A percentile compares a stretch with the other conserved stretches of the same genome.
Conservation (phyloP, 2,888 invertebrate species). For the Caenorhabditis macrosperma region DNA sequence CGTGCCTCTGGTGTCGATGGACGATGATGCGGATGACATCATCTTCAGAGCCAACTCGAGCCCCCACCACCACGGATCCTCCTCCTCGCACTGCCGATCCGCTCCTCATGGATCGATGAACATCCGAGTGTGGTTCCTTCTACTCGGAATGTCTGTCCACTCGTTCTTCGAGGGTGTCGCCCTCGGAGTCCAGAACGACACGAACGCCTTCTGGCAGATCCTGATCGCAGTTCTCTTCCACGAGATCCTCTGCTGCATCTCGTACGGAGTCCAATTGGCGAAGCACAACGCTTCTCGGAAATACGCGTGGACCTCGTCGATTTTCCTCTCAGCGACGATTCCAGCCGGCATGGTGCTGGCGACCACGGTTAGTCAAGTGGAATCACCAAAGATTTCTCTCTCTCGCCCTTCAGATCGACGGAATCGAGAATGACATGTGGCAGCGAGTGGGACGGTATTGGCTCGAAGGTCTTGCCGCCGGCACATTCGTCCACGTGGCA, state of each 20-base stretch:
- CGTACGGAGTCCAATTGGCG: constrained; percentile 76
- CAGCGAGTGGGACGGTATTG: constrained; percentile 67
- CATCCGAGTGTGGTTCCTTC: constrained; percentile 79
- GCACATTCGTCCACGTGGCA: constrained; percentile 79
- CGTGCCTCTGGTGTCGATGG: constrained; percentile 60
- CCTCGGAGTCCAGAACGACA: constrained; percentile 82
- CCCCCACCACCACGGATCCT: constrained; percentile 26
- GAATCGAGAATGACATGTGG: constrained; percentile 67
- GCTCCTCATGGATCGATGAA: constrained; percentile 31
- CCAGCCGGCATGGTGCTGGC: constrained; percentile 75
- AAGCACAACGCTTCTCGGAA: constrained; percentile 68
- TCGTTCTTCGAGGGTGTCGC: constrained; percentile 84
- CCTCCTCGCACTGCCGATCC: constrained; percentile 19
- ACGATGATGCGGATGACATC: constrained; percentile 70
- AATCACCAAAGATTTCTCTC: too few relatives aligned
- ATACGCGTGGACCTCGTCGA: constrained; percentile 66
- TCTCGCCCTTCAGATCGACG: constrained; percentile 70
- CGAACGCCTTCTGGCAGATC: constrained; percentile 71
- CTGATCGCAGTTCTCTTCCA: constrained; percentile 76
- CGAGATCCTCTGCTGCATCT: constrained; percentile 75
- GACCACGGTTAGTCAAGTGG: constrained; percentile 62
- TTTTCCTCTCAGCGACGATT: constrained; percentile 72
- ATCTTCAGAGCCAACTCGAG: constrained; percentile 66
- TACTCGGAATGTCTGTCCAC: constrained; percentile 83
- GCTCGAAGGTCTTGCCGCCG: constrained; percentile 76